Conservation (phyloP, 1,140 invertebrate species). For the Tachypleus tridentatus region DNA sequence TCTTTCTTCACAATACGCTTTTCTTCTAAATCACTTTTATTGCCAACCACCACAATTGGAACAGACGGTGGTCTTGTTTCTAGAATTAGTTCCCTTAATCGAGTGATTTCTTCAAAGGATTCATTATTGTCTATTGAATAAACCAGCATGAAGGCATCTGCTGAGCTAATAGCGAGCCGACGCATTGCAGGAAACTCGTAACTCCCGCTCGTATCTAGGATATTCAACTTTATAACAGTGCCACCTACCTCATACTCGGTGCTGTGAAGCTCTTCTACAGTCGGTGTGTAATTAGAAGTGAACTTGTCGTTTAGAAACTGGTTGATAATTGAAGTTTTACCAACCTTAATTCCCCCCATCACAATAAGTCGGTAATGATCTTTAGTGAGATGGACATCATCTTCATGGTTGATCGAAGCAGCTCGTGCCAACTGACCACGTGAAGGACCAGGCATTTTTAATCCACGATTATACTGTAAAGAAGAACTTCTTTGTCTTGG, state of each 20-base stretch:
- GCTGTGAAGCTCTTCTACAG: conserved; percentile 83
- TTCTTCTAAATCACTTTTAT: conserved; percentile 66
- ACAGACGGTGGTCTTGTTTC: conserved; percentile 56
- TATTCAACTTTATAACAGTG: conserved; percentile 44
- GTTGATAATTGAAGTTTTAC: conserved; percentile 81
- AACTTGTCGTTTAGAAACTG: conserved; percentile 81
- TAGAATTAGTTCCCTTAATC: conserved; percentile 63
- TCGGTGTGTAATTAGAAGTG: conserved; percentile 70
- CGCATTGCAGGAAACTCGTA: conserved; percentile 86
- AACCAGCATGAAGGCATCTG: conserved; percentile 39
- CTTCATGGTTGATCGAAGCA: too few species aligned
- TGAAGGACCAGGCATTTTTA: too few species aligned
- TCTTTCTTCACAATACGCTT: conserved; percentile 34
- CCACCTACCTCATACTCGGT: conserved; percentile 63
- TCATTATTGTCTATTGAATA: conserved; percentile 21
- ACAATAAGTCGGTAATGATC: conserved; percentile 69
- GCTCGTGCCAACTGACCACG: too few species aligned
- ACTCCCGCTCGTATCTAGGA: conserved; percentile 76
- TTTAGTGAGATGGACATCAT: conserved; percentile 23
- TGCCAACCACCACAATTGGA: conserved; percentile 78
- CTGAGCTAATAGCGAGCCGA: conserved; percentile 67
- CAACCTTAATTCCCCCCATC: conserved; percentile 75
- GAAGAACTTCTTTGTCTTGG: too few species aligned
- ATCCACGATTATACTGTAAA: too few species aligned
- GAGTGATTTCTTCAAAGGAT: conserved; percentile 35